Conservation (phyloP, 2,888 invertebrate genomes). For the Liodrosophila aerea region DNA sequence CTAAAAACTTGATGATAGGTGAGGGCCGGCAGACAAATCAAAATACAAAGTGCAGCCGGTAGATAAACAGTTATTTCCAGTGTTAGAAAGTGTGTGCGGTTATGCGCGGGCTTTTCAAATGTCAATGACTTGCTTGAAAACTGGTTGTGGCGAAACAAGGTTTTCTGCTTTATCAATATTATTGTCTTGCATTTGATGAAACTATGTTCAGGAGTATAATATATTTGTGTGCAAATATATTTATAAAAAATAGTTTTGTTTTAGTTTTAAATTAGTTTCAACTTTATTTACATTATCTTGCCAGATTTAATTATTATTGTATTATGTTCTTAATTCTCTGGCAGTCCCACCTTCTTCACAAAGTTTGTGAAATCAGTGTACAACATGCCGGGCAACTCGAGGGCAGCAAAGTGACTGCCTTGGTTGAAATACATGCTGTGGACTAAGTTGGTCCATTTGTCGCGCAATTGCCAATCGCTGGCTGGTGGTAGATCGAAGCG, state of each 20-base stretch:
- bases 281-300: no score
- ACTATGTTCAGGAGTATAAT: no score
- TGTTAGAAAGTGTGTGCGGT: conserved; percentile 5
- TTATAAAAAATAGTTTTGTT: no score
- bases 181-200: no score
- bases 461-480: conserved; percentile 85
- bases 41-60: conserved; percentile 5
- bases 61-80: no score
- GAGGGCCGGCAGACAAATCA: neutral
- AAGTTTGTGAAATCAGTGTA: conserved; percentile 88
- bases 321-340: neutral
- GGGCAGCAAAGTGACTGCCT: conserved; percentile 94
- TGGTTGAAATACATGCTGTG: conserved; percentile 86
- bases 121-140: neutral
- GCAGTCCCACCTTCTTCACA: conserved; percentile 79
- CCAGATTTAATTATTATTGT: neutral
- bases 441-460: conserved; percentile 87
- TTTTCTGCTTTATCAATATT: no score
- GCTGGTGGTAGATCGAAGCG: conserved; percentile 86
- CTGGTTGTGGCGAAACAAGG: no score
- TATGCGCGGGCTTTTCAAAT: conserved; percentile 24
- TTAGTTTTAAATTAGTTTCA: no score
- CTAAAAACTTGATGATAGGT: neutral
- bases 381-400: conserved; percentile 89
- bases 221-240: no score